Evolutionary conservation across 2,797 vertebrate species (phyloP).

Genomic region (Gobionotothen gibberifrons): DNA sequence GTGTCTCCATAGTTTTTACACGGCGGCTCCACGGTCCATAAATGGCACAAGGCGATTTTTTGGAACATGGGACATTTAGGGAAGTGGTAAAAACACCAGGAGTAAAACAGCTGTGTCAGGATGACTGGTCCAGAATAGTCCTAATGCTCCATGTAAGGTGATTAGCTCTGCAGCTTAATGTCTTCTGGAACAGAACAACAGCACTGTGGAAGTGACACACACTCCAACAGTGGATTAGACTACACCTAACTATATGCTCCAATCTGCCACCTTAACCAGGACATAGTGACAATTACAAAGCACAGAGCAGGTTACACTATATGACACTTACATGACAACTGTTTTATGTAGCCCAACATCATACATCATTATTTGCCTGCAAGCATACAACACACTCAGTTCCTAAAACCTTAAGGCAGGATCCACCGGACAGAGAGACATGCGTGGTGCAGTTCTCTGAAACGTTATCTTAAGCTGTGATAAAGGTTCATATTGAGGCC

Average conservation of each 20-base stretch:
- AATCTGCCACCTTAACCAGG: background rate
- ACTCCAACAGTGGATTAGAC: slow-evolving; percentile 38
- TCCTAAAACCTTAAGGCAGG: too few relatives aligned
- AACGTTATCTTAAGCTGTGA: background rate
- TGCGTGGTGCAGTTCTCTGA: background rate
- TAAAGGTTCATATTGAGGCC: background rate
- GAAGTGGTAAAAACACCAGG: background rate
- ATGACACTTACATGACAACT: too few relatives aligned
- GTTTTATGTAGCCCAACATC: too few relatives aligned
- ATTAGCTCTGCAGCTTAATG: slow-evolving; percentile 58
- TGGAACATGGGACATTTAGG: background rate
- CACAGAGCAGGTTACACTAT: background rate
- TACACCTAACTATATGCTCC: background rate
- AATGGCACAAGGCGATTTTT: too few relatives aligned
- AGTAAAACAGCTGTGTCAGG: slow-evolving; percentile 12
- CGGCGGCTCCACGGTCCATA: rapidly evolving
- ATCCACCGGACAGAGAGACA: too few relatives aligned
- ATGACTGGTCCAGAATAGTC: slow-evolving; percentile 18
- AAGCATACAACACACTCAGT: too few relatives aligned
- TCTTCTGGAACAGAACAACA: slow-evolving; percentile 17
- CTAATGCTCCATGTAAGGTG: slow-evolving; percentile 62
- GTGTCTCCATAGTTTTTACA: background rate
- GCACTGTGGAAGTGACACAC: slow-evolving; percentile 21
- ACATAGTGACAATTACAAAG: slow-evolving; percentile 16
- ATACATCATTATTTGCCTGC: too few relatives aligned